Evolutionary conservation across 2,113 vertebrate genomes (phyloP).

Genomic region (Notechis scutatus): DNA sequence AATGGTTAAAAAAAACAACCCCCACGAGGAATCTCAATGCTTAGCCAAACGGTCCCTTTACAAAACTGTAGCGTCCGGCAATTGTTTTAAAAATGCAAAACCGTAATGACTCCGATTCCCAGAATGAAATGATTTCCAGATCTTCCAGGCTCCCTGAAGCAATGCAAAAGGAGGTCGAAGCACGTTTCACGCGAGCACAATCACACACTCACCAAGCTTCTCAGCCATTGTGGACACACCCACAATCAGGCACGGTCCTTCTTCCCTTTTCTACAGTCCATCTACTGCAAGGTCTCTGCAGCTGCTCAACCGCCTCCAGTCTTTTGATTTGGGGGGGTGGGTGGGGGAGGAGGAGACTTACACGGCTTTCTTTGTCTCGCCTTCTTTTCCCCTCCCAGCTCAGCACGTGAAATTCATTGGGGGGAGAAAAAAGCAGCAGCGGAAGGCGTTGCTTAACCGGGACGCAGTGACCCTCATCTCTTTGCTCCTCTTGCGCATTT

Average conservation of each 20-base stretch:
- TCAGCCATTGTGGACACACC: background rate
- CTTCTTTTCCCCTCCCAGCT: conserved; percentile 49
- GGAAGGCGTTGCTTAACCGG: background rate
- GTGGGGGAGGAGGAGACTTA: conserved; percentile 42
- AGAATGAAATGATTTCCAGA: background rate
- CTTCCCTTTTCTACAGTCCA: background rate
- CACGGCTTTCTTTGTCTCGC: conserved; percentile 58
- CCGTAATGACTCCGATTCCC: background rate
- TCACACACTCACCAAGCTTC: background rate
- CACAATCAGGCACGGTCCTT: rapidly evolving
- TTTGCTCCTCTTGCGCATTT: conserved; percentile 26
- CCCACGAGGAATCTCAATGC: background rate
- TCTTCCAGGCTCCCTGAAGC: background rate
- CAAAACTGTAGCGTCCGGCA: background rate
- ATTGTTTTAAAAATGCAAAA: background rate
- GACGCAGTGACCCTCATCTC: conserved; percentile 2
- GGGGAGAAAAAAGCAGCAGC: conserved; percentile 15
- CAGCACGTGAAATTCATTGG: conserved; percentile 37
- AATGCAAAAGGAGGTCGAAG: background rate
- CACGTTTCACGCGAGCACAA: background rate
- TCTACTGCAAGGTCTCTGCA: background rate
- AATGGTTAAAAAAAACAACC: background rate
- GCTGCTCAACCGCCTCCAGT: conserved; percentile 5
- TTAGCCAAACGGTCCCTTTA: background rate
- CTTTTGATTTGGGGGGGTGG: background rate